Conservation (phyloP, 35 echinoderm and acorn worm genomes). For the Apostichopus parvimensis region DNA sequence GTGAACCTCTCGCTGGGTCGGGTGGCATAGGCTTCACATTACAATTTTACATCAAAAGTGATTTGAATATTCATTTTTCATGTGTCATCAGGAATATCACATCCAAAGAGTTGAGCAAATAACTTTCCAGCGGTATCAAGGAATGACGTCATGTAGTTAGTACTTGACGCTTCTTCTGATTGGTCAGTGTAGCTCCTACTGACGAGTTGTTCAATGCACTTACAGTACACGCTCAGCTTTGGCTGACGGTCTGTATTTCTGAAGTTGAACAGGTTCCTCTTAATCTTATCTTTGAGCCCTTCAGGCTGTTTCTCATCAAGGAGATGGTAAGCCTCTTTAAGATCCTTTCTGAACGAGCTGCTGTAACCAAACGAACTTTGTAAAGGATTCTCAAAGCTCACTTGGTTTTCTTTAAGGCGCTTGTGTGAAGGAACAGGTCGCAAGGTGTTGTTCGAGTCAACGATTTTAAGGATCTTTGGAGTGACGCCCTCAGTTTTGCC, state of each 20-base stretch:
- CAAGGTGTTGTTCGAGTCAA: too few species aligned
- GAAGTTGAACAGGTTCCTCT: neutral
- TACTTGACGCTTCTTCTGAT: neutral
- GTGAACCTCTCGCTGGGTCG: too few species aligned
- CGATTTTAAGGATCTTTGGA: too few species aligned
- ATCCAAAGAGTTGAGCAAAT: neutral
- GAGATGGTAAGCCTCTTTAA: neutral
- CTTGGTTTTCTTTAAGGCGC: too few species aligned
- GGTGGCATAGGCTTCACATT: too few species aligned
- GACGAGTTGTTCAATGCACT: neutral
- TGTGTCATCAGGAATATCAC: neutral
- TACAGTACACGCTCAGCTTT: neutral
- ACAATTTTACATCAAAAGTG: too few species aligned
- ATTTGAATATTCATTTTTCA: neutral
- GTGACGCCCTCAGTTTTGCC: too few species aligned
- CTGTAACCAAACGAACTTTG: too few species aligned
- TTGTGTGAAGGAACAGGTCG: too few species aligned
- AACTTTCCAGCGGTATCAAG: neutral
- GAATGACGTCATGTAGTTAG: neutral
- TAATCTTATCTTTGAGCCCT: neutral
- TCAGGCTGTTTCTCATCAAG: neutral
- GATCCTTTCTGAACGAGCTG: neutral
- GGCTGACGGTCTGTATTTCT: neutral
- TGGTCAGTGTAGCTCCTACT: neutral
- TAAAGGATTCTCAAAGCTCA: too few species aligned